Evolutionary conservation across 1,140 invertebrate species (phyloP).

Genomic region (Camponotus floridanus): DNA sequence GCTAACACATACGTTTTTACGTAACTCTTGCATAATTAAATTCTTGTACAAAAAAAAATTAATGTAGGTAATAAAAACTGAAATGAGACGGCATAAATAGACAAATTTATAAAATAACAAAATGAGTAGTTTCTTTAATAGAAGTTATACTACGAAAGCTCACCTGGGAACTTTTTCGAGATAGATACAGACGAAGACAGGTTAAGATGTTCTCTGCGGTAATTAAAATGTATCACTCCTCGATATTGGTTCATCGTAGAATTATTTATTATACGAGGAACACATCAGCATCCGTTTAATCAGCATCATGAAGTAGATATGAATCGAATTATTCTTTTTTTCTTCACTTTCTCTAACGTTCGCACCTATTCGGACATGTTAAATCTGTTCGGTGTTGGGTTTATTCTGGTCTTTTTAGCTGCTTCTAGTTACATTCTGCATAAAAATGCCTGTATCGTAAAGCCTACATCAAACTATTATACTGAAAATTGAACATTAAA

Average conservation of each 20-base stretch:
- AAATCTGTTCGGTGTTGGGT: neutral
- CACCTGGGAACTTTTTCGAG: conserved; percentile 21
- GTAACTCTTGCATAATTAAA: neutral
- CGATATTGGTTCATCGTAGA: conserved; percentile 29
- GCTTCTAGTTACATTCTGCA: no score
- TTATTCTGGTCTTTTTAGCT: no score
- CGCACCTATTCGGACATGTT: neutral
- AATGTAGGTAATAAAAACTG: no score
- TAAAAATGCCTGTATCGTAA: no score
- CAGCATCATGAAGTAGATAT: neutral
- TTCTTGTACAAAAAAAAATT: neutral
- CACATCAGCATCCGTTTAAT: neutral
- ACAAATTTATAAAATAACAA: neutral
- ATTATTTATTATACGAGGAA: neutral
- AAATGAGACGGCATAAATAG: neutral
- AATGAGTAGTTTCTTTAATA: neutral
- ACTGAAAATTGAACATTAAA: no score
- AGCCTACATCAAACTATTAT: no score
- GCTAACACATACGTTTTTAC: neutral
- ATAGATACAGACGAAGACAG: conserved; percentile 3
- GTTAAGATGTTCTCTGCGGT: conserved; percentile 17
- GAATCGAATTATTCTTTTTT: neutral
- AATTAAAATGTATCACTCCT: neutral
- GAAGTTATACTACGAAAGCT: neutral
- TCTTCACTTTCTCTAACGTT: neutral